A percentile compares a stretch with the other conserved stretches of the same genome.
Conservation (phyloP, 2,888 invertebrate genomes). For the Acheta domesticus region DNA sequence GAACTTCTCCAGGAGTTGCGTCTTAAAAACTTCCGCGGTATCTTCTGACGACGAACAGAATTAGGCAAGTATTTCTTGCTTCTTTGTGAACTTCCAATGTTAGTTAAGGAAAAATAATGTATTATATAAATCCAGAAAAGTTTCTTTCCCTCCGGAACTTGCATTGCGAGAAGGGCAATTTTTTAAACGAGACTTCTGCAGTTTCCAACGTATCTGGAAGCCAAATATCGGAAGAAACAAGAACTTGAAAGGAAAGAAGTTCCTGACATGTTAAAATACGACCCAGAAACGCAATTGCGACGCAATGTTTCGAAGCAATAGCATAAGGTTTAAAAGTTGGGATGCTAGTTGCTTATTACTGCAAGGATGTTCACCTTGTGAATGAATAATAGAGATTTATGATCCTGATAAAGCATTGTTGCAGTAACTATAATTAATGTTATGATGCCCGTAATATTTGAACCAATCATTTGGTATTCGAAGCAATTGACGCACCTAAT, state of each 20-base stretch:
- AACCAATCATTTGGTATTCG: too few relatives aligned
- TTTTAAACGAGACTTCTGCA: slow-evolving; percentile 10
- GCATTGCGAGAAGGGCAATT: neutral
- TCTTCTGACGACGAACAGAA: slow-evolving; percentile 18
- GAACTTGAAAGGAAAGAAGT: neutral
- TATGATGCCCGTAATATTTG: too few relatives aligned
- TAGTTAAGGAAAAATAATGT: slow-evolving; percentile 3
- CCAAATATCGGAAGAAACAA: neutral
- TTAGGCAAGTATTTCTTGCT: slow-evolving; percentile 2
- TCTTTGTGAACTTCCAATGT: slow-evolving; percentile 18
- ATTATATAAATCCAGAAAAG: neutral
- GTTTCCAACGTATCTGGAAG: neutral
- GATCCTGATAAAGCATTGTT: too few relatives aligned
- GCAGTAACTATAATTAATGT: too few relatives aligned
- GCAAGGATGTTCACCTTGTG: too few relatives aligned
- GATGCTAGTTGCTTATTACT: too few relatives aligned
- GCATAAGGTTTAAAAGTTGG: too few relatives aligned
- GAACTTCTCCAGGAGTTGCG: neutral
- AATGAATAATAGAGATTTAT: too few relatives aligned
- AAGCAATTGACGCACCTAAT: too few relatives aligned
- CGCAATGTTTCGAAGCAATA: neutral
- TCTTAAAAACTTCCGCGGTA: neutral
- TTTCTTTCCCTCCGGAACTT: neutral
- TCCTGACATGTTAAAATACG: slow-evolving; percentile 3
- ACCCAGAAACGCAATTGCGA: neutral